These are phyloP conservation scores for Arbacia lixula DNA, from an alignment of 53 echinoderm and acorn worm species.

Conservation along the genomic window DNA sequence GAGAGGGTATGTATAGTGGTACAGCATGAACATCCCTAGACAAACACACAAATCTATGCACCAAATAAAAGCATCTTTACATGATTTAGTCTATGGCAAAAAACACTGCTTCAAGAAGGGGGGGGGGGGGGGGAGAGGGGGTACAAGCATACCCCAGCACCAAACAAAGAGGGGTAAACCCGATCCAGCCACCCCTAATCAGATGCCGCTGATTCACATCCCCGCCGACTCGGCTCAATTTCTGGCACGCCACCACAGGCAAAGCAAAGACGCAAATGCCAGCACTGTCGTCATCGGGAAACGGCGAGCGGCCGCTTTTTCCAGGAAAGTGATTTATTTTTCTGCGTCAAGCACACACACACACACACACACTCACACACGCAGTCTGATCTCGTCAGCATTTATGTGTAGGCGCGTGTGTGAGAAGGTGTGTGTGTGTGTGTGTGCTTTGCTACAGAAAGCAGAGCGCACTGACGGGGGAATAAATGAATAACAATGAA, in stretches of 20 bases:
- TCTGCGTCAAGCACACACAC: constrained; percentile 15
- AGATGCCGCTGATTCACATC: constrained; percentile 42
- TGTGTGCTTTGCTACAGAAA: too few relatives aligned
- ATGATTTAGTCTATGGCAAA: background rate
- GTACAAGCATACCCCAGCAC: background rate
- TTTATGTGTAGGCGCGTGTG: too few relatives aligned
- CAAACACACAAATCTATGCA: too few relatives aligned
- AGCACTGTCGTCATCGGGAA: constrained; percentile 35
- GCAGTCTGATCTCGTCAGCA: constrained; percentile 28
- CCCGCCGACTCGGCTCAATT: constrained; percentile 10
- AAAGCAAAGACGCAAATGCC: constrained; percentile 39
- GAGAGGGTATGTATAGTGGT: background rate
- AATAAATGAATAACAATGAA: too few relatives aligned
- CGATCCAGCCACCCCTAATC: constrained; percentile 23
- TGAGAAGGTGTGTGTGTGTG: too few relatives aligned
- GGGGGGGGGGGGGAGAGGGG: background rate
- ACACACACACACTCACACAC: too few relatives aligned
- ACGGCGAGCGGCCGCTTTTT: constrained; percentile 22
- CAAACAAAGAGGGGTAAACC: constrained; percentile 5
- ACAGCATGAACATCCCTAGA: background rate
- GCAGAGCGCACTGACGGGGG: too few relatives aligned
- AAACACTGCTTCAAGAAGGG: background rate
- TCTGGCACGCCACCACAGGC: constrained; percentile 10
- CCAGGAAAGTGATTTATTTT: constrained; percentile 39
- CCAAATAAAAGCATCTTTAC: too few relatives aligned